Evolutionary conservation across 2,888 invertebrate species (phyloP), one percentile per base, ranked within the genome.

Genomic region (Harpagoxenus sublaevis): DNA sequence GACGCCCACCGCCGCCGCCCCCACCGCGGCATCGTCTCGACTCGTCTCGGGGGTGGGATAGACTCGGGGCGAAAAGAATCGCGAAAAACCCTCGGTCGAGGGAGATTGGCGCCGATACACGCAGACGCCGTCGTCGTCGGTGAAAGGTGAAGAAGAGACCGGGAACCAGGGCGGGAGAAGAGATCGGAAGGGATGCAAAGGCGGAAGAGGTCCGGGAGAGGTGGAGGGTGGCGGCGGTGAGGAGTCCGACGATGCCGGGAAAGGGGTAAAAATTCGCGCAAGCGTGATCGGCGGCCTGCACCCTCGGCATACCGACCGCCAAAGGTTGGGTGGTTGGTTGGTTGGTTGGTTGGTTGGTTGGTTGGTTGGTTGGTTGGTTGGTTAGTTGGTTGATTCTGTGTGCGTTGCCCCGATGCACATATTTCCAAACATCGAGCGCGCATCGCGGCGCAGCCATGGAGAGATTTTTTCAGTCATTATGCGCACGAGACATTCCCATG

Each of bases 61-160:
- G 78, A 45, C 78, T 78, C 77, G n/a, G 39, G 55, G 53, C 57
- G n/a, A 71, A 75, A 60, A 70, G 68, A 78, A 71, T 84, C 55
- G 77, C 42, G 35, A 68, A 39, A 74, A 63, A 65, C 53, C 31
- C 77, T 55, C 63, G 53, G 31, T 4, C 77, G 77, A 74, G 73
- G 77, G 63, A 82, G 77, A 65, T 75, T 63, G 82, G 63, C 53
- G 45, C n/a, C 82, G 77, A 68, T 71, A 70, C 65, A 83, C 89
- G 89, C 89, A 88, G 65, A 88, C 89, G 89, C 86, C n/a, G 18
- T 60, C 51, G 48, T 12, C 39, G 73, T 53, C 60, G 57, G 45
- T 35, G 15, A 48, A 45, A 45, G 53, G n/a, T 31, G 70, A 68
- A 77, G 66, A 31, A 48, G 71, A 73, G 66, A 39, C 48, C 28